Percentiles rank a stretch among this genome's conserved stretches.
Conservation (phyloP, 2,797 vertebrate genomes). For the Enteromius afrohamiltoni region DNA sequence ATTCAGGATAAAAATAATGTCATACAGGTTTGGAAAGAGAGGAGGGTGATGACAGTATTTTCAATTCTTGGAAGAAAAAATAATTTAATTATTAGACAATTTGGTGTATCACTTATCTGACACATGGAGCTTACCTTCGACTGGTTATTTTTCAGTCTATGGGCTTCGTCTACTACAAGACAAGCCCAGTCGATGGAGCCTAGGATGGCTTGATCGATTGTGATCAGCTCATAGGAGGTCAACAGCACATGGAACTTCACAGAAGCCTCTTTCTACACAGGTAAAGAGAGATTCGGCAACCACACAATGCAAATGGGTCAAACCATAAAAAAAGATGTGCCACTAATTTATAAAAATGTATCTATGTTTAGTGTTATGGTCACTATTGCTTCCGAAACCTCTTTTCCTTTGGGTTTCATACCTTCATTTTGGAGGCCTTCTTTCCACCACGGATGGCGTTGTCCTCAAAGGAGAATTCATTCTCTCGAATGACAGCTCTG, state of each 20-base stretch:
- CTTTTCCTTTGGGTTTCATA: constrained; percentile 57
- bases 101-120: neutral
- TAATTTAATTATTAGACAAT: neutral
- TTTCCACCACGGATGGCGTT: constrained; percentile 97
- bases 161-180: constrained; percentile 97
- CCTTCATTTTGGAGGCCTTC: constrained; percentile 98
- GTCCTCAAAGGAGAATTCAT: constrained; percentile 97
- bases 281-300: constrained; percentile 66
- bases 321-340: neutral
- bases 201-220: constrained; percentile 95
- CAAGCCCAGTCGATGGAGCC: constrained; percentile 98
- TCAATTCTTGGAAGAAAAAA: neutral
- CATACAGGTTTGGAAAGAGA: neutral
- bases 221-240: constrained; percentile 96
- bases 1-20: neutral
- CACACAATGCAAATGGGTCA: neutral
- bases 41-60: neutral
- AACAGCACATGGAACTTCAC: constrained; percentile 97
- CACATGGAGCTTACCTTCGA: constrained; percentile 83
- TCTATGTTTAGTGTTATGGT: neutral
- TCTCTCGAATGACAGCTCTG: constrained; percentile 95
- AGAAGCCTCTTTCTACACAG: constrained; percentile 91
- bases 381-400: neutral
- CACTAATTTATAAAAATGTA: neutral
- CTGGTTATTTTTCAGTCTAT: constrained; percentile 98